Evolutionary conservation across 2,113 vertebrate species (phyloP).

Genomic region (Lagenorhynchus albirostris): DNA sequence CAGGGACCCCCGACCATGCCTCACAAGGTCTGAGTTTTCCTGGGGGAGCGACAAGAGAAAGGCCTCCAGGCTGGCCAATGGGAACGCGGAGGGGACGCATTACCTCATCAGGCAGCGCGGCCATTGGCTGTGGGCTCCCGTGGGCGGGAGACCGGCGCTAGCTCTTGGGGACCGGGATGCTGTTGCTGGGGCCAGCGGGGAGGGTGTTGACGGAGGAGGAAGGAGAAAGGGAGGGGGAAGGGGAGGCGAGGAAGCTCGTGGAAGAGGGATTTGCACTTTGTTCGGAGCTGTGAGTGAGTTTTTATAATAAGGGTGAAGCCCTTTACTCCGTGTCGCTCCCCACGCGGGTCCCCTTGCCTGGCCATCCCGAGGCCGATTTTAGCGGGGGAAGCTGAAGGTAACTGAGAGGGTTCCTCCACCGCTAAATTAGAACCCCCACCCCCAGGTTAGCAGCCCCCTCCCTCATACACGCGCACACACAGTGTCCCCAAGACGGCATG

Average conservation of each 20-base stretch:
- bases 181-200: not conserved
- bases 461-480: fast-evolving
- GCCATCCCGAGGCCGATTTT: not conserved
- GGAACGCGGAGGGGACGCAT: not conserved
- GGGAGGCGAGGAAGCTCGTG: too few species aligned
- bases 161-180: fast-evolving
- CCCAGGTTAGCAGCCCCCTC: not conserved
- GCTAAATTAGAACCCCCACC: not conserved
- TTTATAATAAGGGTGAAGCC: not conserved
- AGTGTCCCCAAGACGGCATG: not conserved
- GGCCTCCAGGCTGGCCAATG: conserved; percentile 33
- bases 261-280: not conserved
- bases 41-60: not conserved
- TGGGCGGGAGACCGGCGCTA: not conserved
- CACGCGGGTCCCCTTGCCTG: not conserved
- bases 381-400: not conserved
- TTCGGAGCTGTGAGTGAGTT: not conserved
- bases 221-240: not conserved
- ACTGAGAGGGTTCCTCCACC: not conserved
- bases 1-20: not conserved
- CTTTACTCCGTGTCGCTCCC: not conserved
- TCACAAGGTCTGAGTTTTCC: not conserved
- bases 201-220: not conserved
- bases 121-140: conserved; percentile 43
- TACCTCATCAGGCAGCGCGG: conserved; percentile 45